Evolutionary conservation across 2,888 invertebrate genomes (phyloP), one percentile per base, ranked within the genome.

Genomic region (Microctonus brassicae): DNA sequence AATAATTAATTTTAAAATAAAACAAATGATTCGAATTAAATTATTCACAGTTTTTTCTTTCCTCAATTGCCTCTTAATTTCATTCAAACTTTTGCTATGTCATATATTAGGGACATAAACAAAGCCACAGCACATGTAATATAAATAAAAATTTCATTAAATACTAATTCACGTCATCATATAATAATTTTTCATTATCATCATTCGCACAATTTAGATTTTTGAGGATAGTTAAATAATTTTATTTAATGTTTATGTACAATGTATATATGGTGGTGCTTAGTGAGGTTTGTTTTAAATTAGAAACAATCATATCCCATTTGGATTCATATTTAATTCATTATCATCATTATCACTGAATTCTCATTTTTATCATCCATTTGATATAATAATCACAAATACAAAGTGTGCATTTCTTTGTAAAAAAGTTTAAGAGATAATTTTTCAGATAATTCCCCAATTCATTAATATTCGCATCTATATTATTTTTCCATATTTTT

Each of bases 21-120:
- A 47, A 29, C 7, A n/a, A 13, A 39, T 39, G 13, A 39, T 39
- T 11, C 3, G 39, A 5, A 39, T n/a, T n/a, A n/a, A n/a, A n/a
- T n/a, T n/a, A n/a, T n/a, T n/a, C n/a, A n/a, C n/a, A n/a, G 29
- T 29, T 29, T 29, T 34, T 47, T 63, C 47, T 60, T 11, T 22
- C 65, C 42, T 36, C 26, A 10, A 33, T 47, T 26, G n/a, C 29
- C 55, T 55, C 29, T 29, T 61, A 60, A 66, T 73, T 74, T 75
- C 69, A 74, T 76, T 76, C 58, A 52, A 74, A 78, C 73, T 74
- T 76, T 76, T 74, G 76, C 77, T 72, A 77, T 77, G 76, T 75
- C 73, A 77, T n/a, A n/a, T n/a, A 76, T 77, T 76, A 77, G 67
- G 68, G 67, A 71, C 72, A 77, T 75, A 66, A 78, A 79, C 74